Conservation (phyloP, 2,888 invertebrate genomes). For the Cantharis flavilabris region DNA sequence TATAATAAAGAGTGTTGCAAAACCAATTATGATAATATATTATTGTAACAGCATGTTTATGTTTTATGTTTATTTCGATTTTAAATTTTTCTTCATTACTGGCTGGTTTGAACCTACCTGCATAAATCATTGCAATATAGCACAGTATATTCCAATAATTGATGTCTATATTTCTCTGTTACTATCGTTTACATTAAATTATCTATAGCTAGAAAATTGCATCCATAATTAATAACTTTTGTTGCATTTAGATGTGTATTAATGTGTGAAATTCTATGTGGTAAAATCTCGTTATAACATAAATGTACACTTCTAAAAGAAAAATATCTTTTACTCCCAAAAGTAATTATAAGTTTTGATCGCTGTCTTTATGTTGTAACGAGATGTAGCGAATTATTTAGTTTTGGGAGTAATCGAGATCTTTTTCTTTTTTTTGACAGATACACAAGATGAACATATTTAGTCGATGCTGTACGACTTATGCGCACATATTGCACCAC, state of each 20-base stretch:
- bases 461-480: constrained; percentile 45
- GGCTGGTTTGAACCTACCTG: not conserved
- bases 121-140: not conserved
- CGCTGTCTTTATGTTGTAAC: constrained; percentile 54
- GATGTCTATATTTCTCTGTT: not conserved
- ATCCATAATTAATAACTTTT: not conserved
- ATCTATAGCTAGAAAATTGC: not conserved
- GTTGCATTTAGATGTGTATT: constrained; percentile 9
- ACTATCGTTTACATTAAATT: not conserved
- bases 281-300: constrained; percentile 71
- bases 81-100: not conserved
- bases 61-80: not conserved
- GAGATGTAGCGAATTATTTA: constrained; percentile 46
- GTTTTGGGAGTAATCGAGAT: constrained; percentile 58
- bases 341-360: constrained; percentile 31
- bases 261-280: constrained; percentile 46
- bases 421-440: constrained; percentile 67
- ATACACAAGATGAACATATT: constrained; percentile 77
- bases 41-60: not conserved
- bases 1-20: not conserved
- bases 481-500: constrained; percentile 25
- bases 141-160: not conserved
- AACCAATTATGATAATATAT: not conserved
- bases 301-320: constrained; percentile 47
- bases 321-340: constrained; percentile 54